A percentile compares a stretch with the other conserved stretches of the same genome.
These are phyloP conservation scores for Tetragonula carbonaria DNA, from an alignment of 2,888 invertebrate genomes.

Conservation along the genomic window DNA sequence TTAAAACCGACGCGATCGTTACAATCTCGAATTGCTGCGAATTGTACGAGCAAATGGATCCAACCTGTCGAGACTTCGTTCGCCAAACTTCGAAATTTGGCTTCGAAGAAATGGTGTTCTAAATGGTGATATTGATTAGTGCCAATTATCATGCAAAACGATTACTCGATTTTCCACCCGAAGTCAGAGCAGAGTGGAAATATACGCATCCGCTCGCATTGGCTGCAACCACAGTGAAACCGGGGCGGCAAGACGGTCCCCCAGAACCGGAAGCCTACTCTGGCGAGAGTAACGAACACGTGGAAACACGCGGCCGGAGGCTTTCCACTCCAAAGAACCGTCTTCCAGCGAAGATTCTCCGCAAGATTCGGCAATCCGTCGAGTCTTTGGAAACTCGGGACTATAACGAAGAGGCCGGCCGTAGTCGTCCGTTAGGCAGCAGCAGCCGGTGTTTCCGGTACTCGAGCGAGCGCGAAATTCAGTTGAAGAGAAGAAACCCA, in stretches of 20 bases:
- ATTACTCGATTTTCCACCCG: no score
- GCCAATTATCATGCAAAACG: no score
- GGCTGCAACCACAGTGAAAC: not conserved
- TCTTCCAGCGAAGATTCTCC: not conserved
- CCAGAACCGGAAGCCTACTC: conserved; percentile 31
- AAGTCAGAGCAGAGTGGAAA: no score
- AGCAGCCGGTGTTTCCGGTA: conserved; percentile 44
- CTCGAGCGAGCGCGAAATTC: conserved; percentile 44
- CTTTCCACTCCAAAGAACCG: conserved; percentile 32
- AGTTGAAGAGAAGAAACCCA: conserved; percentile 27
- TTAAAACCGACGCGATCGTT: no score
- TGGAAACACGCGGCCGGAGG: not conserved
- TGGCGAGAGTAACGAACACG: conserved; percentile 34
- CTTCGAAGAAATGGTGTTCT: no score
- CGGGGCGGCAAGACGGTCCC: not conserved
- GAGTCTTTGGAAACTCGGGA: conserved; percentile 27
- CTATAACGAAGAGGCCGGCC: not conserved
- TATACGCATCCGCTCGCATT: no score
- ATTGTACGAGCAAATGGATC: no score
- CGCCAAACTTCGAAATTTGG: no score
- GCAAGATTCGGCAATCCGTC: not conserved
- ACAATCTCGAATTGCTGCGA: no score
- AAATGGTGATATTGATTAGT: no score
- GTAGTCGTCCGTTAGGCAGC: not conserved
- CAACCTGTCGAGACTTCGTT: no score